phyloP scores from a whole-genome alignment of 2,888 invertebrate species.

The Rosalia funebris region DNA sequence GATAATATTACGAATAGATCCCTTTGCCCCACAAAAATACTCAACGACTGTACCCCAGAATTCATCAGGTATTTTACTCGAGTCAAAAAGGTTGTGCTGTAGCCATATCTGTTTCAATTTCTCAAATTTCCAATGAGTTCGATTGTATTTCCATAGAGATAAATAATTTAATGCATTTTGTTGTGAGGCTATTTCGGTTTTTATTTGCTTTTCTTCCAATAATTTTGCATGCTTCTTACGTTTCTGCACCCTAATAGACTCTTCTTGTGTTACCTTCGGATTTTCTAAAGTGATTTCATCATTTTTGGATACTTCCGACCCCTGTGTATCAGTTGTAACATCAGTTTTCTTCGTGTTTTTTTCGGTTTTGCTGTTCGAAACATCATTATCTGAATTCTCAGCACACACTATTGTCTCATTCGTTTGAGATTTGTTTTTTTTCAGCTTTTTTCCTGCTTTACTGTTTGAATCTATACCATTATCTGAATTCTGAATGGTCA shows the following conservation, averaged over 20 bases:
- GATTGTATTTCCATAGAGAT: constrained; percentile 78
- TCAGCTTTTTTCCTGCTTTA: constrained; percentile 5
- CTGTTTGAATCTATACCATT: constrained; percentile 1
- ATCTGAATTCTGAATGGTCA: too few species aligned
- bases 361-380: constrained; percentile 10
- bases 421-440: constrained; percentile 17
- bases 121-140: constrained; percentile 81
- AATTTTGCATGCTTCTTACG: constrained; percentile 71
- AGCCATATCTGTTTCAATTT: constrained; percentile 83
- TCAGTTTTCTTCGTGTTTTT: constrained; percentile 6
- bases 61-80: constrained; percentile 68
- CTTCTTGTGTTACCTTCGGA: constrained; percentile 57
- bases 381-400: not conserved
- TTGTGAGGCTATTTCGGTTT: constrained; percentile 68
- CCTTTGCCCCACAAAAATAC: constrained; percentile 77
- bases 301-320: constrained; percentile 1
- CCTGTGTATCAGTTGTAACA: not conserved
- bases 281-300: constrained; percentile 24
- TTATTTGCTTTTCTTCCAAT: constrained; percentile 67
- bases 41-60: constrained; percentile 75
- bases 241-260: constrained; percentile 74
- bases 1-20: constrained; percentile 72
- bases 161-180: constrained; percentile 74
- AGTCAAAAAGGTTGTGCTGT: constrained; percentile 74
- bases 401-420: not conserved